Base-by-base conservation (phyloP, 1,140 invertebrate species). In the Aphelinus certus region DNA sequence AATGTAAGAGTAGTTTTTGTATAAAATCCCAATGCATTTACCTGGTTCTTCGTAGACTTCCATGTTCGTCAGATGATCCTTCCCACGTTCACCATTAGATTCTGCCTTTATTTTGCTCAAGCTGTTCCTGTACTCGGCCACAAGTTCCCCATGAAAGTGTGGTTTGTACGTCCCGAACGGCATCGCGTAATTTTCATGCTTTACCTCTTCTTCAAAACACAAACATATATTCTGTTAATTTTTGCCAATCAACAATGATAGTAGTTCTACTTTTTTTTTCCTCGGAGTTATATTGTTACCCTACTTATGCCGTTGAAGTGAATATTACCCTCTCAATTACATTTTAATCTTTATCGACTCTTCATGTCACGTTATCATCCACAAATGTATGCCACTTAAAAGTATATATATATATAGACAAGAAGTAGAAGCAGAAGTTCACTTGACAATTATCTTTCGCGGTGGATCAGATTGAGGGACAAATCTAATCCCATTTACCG, bases 31-130 rank as follows among this genome's bases (percentile, higher is more conserved):
- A 26, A 4, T 45, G 42, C 49, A 62, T 63, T 10, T 74, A 88
- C 86, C 85, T 78, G 83, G 82, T 62, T 85, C 79, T 1, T 80
- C 72, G 43, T 83, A 84, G 3, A 84, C 71, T 43, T 84, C 81
- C 9, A 81, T n/a, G 58, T 76, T 74, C 42, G 83, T 78, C 3
- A 43, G 6, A 1, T 76, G 74, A 58, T 74, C 73, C 43, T 69
- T 48, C 48, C 58, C 67, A 55, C 76, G 51, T 43, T 75, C 75
- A 63, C 76, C 76, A 48, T 81, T 81, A 56, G 74, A 53, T 0
- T 79, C 71, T 2, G 80, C 73, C 69, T 85, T 86, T 49, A 79
- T 62, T 76, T 80, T 82, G 10, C 58, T 79, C 2, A 83, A 64
- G 61, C 80, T 85, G 7, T 83, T 82, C 53, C 75, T 81, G 57